Evolutionary conservation across 2,113 vertebrate species (phyloP).

Genomic region (Mola mola): DNA sequence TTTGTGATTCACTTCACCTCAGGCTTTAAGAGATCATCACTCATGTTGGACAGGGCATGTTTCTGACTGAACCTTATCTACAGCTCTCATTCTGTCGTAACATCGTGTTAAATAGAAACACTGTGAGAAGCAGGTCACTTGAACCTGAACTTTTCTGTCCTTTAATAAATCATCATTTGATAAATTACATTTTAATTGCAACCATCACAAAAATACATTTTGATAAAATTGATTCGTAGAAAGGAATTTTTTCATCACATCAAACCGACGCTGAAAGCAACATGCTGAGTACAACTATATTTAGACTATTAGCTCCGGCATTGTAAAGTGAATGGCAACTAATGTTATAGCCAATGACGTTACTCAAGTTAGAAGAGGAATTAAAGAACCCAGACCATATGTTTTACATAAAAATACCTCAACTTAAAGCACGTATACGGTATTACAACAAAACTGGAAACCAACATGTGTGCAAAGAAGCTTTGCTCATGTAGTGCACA

Average conservation of each 20-base stretch:
- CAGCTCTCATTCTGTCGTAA: not conserved
- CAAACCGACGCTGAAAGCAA: slow-evolving; percentile 59
- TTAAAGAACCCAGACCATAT: not conserved
- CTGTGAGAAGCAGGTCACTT: slow-evolving; percentile 3
- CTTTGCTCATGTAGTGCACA: slow-evolving; percentile 11
- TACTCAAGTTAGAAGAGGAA: slow-evolving; percentile 40
- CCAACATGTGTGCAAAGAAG: slow-evolving; percentile 10
- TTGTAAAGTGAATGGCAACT: slow-evolving; percentile 17
- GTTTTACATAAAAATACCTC: slow-evolving; percentile 21
- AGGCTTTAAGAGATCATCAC: slow-evolving; percentile 6
- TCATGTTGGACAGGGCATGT: not conserved
- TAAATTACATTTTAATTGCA: slow-evolving; percentile 79
- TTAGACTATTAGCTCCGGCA: slow-evolving; percentile 17
- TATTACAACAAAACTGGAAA: slow-evolving; percentile 30
- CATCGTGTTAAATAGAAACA: not conserved
- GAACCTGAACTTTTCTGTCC: slow-evolving; percentile 47
- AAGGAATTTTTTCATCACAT: slow-evolving; percentile 64
- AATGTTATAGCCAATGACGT: slow-evolving; percentile 11
- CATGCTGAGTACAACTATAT: slow-evolving; percentile 28
- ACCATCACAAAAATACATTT: slow-evolving; percentile 79
- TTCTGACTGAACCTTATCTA: not conserved
- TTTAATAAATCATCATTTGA: slow-evolving; percentile 80
- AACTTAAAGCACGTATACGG: slow-evolving; percentile 37
- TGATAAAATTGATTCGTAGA: slow-evolving; percentile 73
- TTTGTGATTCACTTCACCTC: slow-evolving; percentile 16